Evolutionary conservation across 2,797 vertebrate genomes (phyloP).

Genomic region (Threskiornis aethiopicus): DNA sequence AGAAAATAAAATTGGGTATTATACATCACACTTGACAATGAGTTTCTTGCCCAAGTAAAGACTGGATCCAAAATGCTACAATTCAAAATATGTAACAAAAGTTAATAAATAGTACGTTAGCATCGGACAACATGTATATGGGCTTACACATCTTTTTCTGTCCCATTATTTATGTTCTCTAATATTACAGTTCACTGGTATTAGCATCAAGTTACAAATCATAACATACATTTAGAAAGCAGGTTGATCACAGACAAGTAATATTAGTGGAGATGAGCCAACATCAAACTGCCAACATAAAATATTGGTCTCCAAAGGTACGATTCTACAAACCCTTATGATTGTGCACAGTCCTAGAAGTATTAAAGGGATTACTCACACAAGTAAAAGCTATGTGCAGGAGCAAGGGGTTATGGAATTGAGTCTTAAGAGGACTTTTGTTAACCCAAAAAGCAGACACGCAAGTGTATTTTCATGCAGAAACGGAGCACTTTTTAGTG

Average conservation of each 20-base stretch:
- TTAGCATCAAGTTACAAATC: conserved; percentile 48
- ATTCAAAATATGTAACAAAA: background rate
- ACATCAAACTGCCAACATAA: conserved; percentile 43
- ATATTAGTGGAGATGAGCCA: conserved; percentile 62
- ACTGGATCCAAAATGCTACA: background rate
- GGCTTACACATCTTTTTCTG: conserved; percentile 25
- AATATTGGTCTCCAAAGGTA: conserved; percentile 8
- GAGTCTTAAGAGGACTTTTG: conserved; percentile 5
- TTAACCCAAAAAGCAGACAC: conserved; percentile 41
- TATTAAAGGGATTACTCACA: conserved; percentile 41
- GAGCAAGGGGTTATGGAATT: background rate
- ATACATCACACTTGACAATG: background rate
- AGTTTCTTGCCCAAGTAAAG: background rate
- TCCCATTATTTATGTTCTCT: conserved; percentile 47
- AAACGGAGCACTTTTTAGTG: background rate
- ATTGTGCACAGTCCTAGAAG: background rate
- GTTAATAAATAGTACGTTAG: conserved; percentile 26
- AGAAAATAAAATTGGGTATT: conserved; percentile 27
- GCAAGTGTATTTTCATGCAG: background rate
- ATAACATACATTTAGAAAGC: conserved; percentile 53
- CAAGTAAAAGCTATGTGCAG: conserved; percentile 2
- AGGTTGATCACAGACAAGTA: conserved; percentile 52
- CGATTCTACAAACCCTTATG: background rate
- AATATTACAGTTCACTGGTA: conserved; percentile 31
- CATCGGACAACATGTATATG: conserved; percentile 23